These are phyloP conservation scores for Ostrea denselamellosa DNA, from an alignment of 1,140 invertebrate genomes.

Conservation along the genomic window DNA sequence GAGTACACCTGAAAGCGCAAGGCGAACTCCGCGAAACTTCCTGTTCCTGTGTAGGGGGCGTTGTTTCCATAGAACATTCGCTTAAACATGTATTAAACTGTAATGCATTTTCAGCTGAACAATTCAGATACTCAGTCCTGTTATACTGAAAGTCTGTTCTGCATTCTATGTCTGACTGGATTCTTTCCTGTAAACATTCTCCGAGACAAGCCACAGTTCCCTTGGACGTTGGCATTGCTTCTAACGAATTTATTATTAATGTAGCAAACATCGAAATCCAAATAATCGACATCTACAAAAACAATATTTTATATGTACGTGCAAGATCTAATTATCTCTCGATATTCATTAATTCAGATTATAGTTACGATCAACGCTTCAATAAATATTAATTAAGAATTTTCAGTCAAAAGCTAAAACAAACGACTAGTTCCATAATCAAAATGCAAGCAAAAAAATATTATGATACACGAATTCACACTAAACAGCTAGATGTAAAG, in stretches of 20 bases:
- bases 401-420: background rate
- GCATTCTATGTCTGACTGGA: background rate
- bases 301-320: background rate
- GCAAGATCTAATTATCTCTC: no score
- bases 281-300: background rate
- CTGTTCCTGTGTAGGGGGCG: background rate
- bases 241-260: background rate
- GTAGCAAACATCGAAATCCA: background rate
- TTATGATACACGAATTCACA: no score
- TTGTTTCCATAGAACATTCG: background rate
- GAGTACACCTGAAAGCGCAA: background rate
- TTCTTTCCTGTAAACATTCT: background rate
- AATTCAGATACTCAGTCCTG: background rate
- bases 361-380: background rate
- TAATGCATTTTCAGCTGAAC: background rate
- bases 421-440: no score
- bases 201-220: background rate
- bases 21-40: background rate
- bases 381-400: background rate
- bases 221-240: background rate
- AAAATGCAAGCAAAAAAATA: no score
- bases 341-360: background rate
- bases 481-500: no score
- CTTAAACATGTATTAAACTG: background rate
- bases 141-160: background rate